Evolutionary conservation across 2,888 invertebrate species (phyloP).

Genomic region (Neria commutata): DNA sequence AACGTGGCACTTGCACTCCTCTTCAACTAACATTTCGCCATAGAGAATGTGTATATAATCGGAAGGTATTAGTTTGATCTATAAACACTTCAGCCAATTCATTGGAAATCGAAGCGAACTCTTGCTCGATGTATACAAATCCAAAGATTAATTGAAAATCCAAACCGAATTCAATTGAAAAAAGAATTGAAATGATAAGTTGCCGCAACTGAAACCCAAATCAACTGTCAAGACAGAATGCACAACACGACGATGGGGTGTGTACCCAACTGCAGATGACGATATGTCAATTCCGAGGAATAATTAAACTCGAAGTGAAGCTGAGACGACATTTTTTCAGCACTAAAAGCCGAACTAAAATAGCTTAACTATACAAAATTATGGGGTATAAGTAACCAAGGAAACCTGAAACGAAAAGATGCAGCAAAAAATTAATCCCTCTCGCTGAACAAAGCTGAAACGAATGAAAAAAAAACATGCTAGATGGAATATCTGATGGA

Average conservation of each 20-base stretch:
- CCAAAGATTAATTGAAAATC: constrained; percentile 12
- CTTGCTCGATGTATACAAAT: background rate
- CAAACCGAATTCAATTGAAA: background rate
- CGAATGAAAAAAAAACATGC: background rate
- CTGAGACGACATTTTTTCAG: constrained; percentile 53
- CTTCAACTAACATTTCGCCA: too few relatives aligned
- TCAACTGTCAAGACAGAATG: constrained; percentile 45
- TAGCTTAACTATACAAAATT: background rate
- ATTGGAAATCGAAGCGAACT: background rate
- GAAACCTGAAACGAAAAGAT: background rate
- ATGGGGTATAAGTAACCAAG: background rate
- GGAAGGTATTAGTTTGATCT: too few relatives aligned
- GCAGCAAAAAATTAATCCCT: background rate
- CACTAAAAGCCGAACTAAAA: constrained; percentile 50
- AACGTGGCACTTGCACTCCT: too few relatives aligned
- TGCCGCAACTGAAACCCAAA: constrained; percentile 47
- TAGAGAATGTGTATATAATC: too few relatives aligned
- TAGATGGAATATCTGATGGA: background rate
- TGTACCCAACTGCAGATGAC: background rate
- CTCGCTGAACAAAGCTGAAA: background rate
- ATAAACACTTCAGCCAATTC: background rate
- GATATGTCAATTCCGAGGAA: background rate
- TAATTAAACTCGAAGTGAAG: constrained; percentile 27
- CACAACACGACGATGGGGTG: constrained; percentile 31
- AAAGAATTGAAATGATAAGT: constrained; percentile 35